Percentiles rank a stretch among this genome's conserved stretches.
These are phyloP conservation scores for Montipora foliosa DNA, from an alignment of 64 coral and sea anemone species.

Conservation along the genomic window DNA sequence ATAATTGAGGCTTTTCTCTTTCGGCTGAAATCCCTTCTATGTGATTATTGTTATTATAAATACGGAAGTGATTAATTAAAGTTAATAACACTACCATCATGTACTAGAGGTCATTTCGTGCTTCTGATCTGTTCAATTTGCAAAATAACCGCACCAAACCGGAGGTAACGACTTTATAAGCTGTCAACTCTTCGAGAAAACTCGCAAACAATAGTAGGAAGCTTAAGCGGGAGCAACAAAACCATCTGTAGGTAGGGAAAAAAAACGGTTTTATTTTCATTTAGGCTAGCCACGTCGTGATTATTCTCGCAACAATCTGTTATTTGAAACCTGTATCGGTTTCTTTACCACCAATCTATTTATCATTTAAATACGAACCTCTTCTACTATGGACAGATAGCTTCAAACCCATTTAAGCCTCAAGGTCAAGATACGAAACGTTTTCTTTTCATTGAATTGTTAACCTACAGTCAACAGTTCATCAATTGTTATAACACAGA, in stretches of 20 bases:
- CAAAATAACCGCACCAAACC: not conserved
- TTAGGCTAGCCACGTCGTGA: not conserved
- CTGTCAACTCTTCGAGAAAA: not conserved
- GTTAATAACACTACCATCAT: not conserved
- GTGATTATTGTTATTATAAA: not conserved
- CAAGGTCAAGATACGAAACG: no score
- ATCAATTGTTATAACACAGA: no score
- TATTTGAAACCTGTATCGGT: not conserved
- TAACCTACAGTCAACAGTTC: no score
- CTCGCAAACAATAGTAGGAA: not conserved
- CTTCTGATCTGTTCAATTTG: conserved; percentile 31
- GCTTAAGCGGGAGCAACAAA: not conserved
- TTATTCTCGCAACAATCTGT: not conserved
- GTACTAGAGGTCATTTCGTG: not conserved
- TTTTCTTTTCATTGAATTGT: no score
- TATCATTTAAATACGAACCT: no score
- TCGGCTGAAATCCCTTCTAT: no score
- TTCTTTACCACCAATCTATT: no score
- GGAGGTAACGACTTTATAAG: conserved; percentile 2
- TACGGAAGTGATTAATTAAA: conserved; percentile 22
- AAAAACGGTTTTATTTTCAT: not conserved
- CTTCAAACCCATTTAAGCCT: no score
- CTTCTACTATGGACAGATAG: no score
- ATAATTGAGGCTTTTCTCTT: no score
- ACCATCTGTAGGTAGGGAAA: not conserved